Evolutionary conservation across 2,113 vertebrate species (phyloP).

Genomic region (Chauna torquata): DNA sequence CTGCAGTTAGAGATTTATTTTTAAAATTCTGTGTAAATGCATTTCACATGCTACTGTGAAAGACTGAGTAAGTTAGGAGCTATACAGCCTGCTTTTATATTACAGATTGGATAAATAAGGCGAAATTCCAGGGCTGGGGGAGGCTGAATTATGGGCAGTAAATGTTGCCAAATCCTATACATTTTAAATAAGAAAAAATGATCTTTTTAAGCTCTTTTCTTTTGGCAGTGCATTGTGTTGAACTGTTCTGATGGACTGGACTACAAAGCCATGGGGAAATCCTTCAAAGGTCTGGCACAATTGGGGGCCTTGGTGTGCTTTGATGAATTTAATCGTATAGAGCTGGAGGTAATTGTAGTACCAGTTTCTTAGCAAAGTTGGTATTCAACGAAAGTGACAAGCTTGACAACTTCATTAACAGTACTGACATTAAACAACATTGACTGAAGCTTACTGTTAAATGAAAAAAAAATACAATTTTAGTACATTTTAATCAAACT

Average conservation of each 20-base stretch:
- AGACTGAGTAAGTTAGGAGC: neutral
- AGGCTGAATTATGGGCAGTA: neutral
- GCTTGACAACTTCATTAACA: conserved; percentile 80
- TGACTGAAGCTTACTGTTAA: conserved; percentile 69
- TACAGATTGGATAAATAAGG: neutral
- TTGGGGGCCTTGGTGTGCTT: conserved; percentile 73
- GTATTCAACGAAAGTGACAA: conserved; percentile 74
- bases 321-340: conserved; percentile 78
- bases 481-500: conserved; percentile 71
- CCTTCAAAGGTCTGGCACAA: conserved; percentile 72
- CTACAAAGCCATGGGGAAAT: conserved; percentile 75
- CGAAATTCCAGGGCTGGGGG: neutral
- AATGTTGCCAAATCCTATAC: conserved; percentile 7
- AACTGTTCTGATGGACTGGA: conserved; percentile 55
- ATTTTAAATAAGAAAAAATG: neutral
- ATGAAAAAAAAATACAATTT: conserved; percentile 36
- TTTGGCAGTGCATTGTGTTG: conserved; percentile 40
- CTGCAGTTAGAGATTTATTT: neutral
- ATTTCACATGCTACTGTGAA: conserved; percentile 8
- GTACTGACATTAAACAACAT: conserved; percentile 71
- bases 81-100: neutral
- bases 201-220: conserved; percentile 33
- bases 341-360: conserved; percentile 77
- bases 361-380: conserved; percentile 74
- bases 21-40: neutral